Percentiles rank a stretch among this genome's conserved stretches.
phyloP scores from a whole-genome alignment of 2,888 invertebrate genomes.

The Cerceris ruficornis region DNA sequence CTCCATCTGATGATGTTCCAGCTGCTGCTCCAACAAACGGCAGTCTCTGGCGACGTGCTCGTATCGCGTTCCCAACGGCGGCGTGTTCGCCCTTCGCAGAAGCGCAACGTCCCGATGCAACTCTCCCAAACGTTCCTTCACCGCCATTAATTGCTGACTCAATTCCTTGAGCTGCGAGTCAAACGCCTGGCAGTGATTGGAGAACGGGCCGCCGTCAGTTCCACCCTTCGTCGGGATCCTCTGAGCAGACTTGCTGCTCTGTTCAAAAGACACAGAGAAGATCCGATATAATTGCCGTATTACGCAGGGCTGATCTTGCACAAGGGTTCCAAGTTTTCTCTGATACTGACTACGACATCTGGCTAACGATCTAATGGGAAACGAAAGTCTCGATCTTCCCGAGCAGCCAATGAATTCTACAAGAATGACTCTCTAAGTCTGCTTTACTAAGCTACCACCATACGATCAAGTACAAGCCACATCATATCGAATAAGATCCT shows the following conservation, averaged over 20 bases:
- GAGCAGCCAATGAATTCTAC: constrained; percentile 44
- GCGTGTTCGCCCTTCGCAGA: constrained; percentile 83
- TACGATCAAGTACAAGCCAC: constrained; percentile 50
- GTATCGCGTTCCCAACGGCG: constrained; percentile 82
- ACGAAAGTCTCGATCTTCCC: constrained; percentile 35
- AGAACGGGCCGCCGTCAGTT: constrained; percentile 84
- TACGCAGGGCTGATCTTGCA: background rate
- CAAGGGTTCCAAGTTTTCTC: constrained; percentile 38
- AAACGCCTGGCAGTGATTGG: constrained; percentile 85
- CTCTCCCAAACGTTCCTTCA: constrained; percentile 86
- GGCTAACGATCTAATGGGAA: constrained; percentile 43
- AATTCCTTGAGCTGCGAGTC: constrained; percentile 85
- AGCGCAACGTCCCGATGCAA: constrained; percentile 88
- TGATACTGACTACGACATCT: constrained; percentile 47
- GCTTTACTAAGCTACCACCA: constrained; percentile 54
- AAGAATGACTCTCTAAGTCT: constrained; percentile 38
- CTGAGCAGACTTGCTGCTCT: constrained; percentile 68
- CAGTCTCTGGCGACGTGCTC: constrained; percentile 85
- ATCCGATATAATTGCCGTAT: constrained; percentile 17
- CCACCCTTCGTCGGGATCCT: constrained; percentile 75
- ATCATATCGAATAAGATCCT: constrained; percentile 52
- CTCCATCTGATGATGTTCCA: constrained; percentile 85
- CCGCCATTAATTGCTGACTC: constrained; percentile 84
- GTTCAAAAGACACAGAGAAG: constrained; percentile 38
- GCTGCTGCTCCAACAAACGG: constrained; percentile 84